These are phyloP conservation scores for Phocoena sinus DNA, from an alignment of 2,113 vertebrate genomes.

Conservation along the genomic window DNA sequence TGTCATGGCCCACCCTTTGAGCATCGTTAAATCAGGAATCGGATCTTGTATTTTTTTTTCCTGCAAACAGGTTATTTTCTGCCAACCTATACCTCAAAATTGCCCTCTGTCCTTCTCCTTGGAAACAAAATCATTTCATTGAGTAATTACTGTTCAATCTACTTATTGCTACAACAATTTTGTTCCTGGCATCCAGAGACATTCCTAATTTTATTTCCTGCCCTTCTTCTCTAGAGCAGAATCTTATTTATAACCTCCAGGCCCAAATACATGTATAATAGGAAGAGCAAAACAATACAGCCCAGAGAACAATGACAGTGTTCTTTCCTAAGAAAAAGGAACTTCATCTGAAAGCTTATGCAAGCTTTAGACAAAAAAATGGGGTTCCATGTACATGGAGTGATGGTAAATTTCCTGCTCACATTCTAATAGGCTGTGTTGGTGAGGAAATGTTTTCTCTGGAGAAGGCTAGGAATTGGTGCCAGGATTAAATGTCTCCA, in stretches of 20 bases:
- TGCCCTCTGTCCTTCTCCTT: neutral
- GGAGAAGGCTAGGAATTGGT: slow-evolving; percentile 35
- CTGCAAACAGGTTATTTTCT: neutral
- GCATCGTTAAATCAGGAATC: neutral
- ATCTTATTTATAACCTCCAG: slow-evolving; percentile 16
- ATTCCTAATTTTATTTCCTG: slow-evolving; percentile 15
- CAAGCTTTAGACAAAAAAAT: neutral
- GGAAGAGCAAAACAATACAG: slow-evolving; percentile 31
- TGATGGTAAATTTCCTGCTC: neutral
- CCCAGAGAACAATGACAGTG: neutral
- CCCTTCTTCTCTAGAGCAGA: neutral
- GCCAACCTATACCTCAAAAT: neutral
- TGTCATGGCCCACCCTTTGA: neutral
- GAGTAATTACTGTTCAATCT: neutral
- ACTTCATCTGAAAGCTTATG: neutral
- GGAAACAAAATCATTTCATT: neutral
- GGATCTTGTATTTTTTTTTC: neutral
- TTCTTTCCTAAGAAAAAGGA: slow-evolving; percentile 17
- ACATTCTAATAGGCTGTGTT: neutral
- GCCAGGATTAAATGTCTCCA: slow-evolving; percentile 39
- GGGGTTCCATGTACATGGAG: neutral
- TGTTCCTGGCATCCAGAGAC: neutral
- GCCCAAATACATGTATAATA: neutral
- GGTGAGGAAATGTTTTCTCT: slow-evolving; percentile 1
- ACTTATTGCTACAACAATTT: neutral